Conservation (phyloP, 1,140 invertebrate genomes). For the Drosophila teissieri region DNA sequence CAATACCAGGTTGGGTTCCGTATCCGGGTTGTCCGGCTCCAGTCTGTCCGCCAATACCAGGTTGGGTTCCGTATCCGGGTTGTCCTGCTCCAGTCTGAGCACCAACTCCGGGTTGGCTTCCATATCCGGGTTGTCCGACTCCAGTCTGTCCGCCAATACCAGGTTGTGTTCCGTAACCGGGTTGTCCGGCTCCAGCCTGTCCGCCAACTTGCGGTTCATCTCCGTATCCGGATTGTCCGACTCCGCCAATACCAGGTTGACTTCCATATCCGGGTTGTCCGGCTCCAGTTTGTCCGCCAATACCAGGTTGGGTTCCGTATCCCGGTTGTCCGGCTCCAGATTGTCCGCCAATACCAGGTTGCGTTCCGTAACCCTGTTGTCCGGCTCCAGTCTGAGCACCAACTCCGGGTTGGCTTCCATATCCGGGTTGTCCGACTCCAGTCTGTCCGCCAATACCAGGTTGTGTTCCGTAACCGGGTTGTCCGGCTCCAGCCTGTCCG, state of each 20-base stretch:
- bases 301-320: conserved; percentile 5
- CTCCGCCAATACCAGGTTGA: not conserved
- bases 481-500: not conserved
- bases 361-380: conserved; percentile 15
- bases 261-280: conserved; percentile 11
- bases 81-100: conserved; percentile 17
- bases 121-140: conserved; percentile 12
- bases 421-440: conserved; percentile 7
- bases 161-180: conserved; percentile 9
- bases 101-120: conserved; percentile 5
- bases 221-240: conserved; percentile 5
- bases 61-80: not conserved
- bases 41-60: no score
- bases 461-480: conserved; percentile 17
- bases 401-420: not conserved
- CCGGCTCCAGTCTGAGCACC: conserved; percentile 3
- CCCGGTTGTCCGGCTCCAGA: conserved; percentile 18
- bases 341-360: conserved; percentile 7
- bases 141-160: conserved; percentile 19
- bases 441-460: not conserved
- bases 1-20: conserved; percentile 4
- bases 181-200: not conserved
- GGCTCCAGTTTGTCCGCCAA: conserved; percentile 6
- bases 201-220: conserved; percentile 7
- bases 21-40: not conserved